phyloP scores from a whole-genome alignment of 2,113 vertebrate genomes.

The Ictalurus punctatus region DNA sequence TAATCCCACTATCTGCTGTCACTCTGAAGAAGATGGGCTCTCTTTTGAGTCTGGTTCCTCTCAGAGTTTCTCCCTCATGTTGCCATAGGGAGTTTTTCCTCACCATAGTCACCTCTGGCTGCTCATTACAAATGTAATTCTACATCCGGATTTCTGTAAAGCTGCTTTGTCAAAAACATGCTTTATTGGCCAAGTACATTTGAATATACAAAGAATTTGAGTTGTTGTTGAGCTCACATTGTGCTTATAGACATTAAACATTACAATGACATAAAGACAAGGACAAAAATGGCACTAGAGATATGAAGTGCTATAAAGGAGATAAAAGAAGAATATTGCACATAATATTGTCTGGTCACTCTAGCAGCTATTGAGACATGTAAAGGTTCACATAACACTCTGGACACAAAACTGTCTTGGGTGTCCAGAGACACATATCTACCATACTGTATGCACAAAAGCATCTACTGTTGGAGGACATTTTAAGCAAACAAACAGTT shows the following conservation, averaged over 20 bases:
- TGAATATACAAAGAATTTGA: not conserved
- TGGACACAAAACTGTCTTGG: not conserved
- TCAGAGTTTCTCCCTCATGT: not conserved
- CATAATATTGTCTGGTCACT: not conserved
- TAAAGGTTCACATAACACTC: not conserved
- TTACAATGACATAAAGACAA: not conserved
- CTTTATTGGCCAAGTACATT: not conserved
- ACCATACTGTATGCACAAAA: not conserved
- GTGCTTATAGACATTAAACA: not conserved
- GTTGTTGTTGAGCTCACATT: not conserved
- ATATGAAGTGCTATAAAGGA: not conserved
- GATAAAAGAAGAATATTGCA: not conserved
- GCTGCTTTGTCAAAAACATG: not conserved
- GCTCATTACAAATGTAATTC: not conserved
- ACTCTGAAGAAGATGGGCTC: not conserved
- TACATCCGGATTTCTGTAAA: not conserved
- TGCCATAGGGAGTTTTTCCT: not conserved
- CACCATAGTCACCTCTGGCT: not conserved
- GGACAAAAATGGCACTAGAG: not conserved
- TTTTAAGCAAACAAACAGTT: constrained; percentile 34
- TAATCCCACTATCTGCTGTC: not conserved
- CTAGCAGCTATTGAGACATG: not conserved
- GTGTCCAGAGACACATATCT: constrained; percentile 2
- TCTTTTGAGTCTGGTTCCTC: not conserved
- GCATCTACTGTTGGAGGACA: constrained; percentile 3